These are phyloP conservation scores for Ceuthmochares aereus DNA, from an alignment of 2,113 vertebrate species.

Conservation along the genomic window DNA sequence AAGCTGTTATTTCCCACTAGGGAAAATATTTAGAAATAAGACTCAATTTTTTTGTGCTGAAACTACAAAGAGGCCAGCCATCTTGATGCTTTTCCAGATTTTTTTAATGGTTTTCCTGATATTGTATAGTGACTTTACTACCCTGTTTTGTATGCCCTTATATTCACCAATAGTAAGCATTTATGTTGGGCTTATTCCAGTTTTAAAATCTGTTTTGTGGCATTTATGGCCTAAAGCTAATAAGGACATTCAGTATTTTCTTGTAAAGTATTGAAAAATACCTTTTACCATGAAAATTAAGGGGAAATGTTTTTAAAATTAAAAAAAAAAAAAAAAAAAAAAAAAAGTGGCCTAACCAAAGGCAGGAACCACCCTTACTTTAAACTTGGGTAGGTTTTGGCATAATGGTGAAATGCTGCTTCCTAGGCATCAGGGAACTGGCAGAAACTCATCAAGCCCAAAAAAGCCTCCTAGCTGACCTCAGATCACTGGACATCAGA, in stretches of 20 bases:
- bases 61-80: slow-evolving; percentile 84
- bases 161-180: slow-evolving; percentile 74
- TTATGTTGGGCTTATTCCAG: slow-evolving; percentile 79
- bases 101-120: slow-evolving; percentile 84
- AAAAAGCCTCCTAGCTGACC: background rate
- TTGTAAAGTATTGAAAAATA: slow-evolving; percentile 78
- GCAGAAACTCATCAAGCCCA: background rate
- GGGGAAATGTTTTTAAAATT: slow-evolving; percentile 73
- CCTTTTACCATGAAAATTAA: slow-evolving; percentile 70
- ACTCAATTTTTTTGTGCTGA: slow-evolving; percentile 70
- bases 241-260: slow-evolving; percentile 76
- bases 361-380: background rate
- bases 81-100: slow-evolving; percentile 83
- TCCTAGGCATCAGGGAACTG: background rate
- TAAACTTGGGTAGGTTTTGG: background rate
- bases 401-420: background rate
- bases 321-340: slow-evolving; percentile 1
- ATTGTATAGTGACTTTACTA: slow-evolving; percentile 83
- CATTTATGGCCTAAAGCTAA: slow-evolving; percentile 81
- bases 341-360: slow-evolving; percentile 32
- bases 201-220: slow-evolving; percentile 81
- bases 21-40: slow-evolving; percentile 85
- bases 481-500: background rate
- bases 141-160: slow-evolving; percentile 72
- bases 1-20: slow-evolving; percentile 84